Evolutionary conservation across 2,113 vertebrate species (phyloP), one percentile per base, ranked within the genome.

Genomic region (Chitala chitala): DNA sequence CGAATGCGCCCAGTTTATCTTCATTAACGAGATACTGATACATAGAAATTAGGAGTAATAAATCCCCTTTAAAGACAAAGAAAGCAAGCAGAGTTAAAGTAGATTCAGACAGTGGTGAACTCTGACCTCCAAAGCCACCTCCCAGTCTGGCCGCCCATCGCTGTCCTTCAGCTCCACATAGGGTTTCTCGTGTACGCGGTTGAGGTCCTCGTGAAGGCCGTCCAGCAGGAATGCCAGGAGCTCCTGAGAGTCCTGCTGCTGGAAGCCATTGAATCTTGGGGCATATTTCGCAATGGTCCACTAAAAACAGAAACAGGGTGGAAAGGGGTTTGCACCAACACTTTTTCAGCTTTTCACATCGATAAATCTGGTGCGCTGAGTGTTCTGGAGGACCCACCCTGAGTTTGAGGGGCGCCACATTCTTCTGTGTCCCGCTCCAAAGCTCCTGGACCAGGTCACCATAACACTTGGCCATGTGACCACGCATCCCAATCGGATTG

Each of bases 231-330:
- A 99, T 29, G 97, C 97, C 73, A 99, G 85, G 33, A 99, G 94
- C 83, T 99, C 97, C 84, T 99, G 97, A 0, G 96, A 98, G 77
- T 99, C 97, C 87, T 99, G 97, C 81, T 99, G 97, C 54, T 99
- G 97, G 83, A 99, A 99, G 44, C 95, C 97, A 40, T 98, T 99
- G 84, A 99, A 99, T 51, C 97, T 93, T 0, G 97, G 97, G 12
- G 95, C 96, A 1, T 99, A 99, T 84, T 99, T 99, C 40, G 96
- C 97, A 91, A 99, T 99, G 10, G 96, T 99, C 97, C 97, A 98
- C 97, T 99, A 68, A 0, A 79, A 85, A 51, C n/a, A n/a, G 4
- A 13, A 53, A 54, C 3, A 48, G 17, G 29, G 50, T 1, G 8
- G 20, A 17, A 36, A 76, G 42, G 40, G 13, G 24, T 5, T 6